A percentile compares a stretch with the other conserved stretches of the same genome.
Conservation (phyloP, 2,797 vertebrate genomes). For the Pipistrellus kuhlii region DNA sequence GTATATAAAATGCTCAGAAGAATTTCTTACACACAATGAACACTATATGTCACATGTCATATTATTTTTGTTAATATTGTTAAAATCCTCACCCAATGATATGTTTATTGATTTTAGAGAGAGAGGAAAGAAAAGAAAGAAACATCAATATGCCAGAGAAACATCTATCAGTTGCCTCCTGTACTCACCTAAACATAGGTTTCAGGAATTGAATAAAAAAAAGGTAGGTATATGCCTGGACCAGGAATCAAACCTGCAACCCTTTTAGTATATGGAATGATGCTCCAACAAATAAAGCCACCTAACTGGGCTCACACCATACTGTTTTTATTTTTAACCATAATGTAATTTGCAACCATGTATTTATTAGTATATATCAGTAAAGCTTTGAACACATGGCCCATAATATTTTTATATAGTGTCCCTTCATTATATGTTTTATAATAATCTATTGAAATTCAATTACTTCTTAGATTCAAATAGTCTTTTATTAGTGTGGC, state of each 20-base stretch:
- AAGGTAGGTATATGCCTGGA: neutral
- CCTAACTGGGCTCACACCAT: neutral
- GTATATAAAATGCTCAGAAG: neutral
- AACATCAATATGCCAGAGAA: neutral
- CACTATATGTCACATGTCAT: neutral
- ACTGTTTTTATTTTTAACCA: neutral
- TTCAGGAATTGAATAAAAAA: neutral
- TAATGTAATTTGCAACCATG: neutral
- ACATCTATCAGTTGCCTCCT: neutral
- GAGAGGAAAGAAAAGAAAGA: neutral
- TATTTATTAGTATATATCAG: neutral
- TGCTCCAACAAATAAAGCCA: neutral
- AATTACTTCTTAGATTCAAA: neutral
- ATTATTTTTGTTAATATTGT: neutral
- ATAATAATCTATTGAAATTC: neutral
- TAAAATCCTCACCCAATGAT: neutral
- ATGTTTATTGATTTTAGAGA: neutral
- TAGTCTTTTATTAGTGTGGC: neutral
- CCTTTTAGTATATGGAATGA: neutral
- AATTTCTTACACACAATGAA: neutral
- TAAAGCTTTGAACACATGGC: neutral
- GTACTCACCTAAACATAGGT: neutral
- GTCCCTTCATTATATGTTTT: neutral
- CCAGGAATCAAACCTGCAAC: neutral
- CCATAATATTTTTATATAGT: neutral